Evolutionary conservation across 2,888 invertebrate species (phyloP), one percentile per base, ranked within the genome.

Genomic region (Agrochola lota): DNA sequence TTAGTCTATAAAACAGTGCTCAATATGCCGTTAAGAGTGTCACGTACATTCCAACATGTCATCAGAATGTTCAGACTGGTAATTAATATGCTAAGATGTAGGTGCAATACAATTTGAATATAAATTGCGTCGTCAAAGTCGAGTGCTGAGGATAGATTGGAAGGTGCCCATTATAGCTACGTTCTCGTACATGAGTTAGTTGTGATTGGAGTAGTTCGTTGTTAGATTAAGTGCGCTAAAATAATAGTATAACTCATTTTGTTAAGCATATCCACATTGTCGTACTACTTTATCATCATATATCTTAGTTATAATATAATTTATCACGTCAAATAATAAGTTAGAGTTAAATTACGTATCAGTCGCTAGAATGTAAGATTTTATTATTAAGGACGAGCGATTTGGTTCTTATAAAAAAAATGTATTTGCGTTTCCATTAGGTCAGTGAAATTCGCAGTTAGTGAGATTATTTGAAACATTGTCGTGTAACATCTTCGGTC

Each of bases 21-120:
- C 43, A 43, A 23, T 67, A 67, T 68, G 70, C 59, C 60, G 52
- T 35, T 23, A 46, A 35, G 43, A n/a, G 63, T 43, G 60, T 49
- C 49, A 15, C 17, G 35, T 11, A 26, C 64, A 43, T 69, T 5
- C 43, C 46, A 49, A 20, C 9, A 12, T 35, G 55, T 40, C 79
- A 46, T 12, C 67, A 30, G 30, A 23, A 59, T 59, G 43, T 60
- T 66, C 15, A 78, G 64, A 59, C 64, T 15, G 49, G 49, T 30
- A 20, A 66, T 66, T 60, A 60, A 60, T 60, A 78, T 73, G 52
- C 26, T 73, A 66, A 78, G 43, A 52, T 17, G 59, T 55, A 46
- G 59, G 52, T 78, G 66, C 78, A 59, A 55, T 43, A 17, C 35
- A 30, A 73, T 78, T 78, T 73, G 66, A 78, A 79, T 79, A 73